A percentile compares a stretch with the other conserved stretches of the same genome.
phyloP scores from a whole-genome alignment of 2,888 invertebrate genomes.

The Nemapogon koenigi region DNA sequence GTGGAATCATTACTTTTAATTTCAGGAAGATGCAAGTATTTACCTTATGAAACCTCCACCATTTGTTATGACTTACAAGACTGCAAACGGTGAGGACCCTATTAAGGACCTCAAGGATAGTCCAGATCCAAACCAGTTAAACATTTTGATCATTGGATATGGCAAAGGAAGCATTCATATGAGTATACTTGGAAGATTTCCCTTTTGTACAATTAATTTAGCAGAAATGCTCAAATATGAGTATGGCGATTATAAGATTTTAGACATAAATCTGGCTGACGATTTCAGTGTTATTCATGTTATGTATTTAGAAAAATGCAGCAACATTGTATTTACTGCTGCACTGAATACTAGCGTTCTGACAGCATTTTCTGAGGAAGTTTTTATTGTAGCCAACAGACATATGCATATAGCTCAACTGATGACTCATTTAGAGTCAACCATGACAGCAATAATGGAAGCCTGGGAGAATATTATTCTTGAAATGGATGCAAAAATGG shows the following conservation, averaged over 20 bases:
- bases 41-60: slow-evolving; percentile 65
- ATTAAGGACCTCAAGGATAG: slow-evolving; percentile 66
- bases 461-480: slow-evolving; percentile 94
- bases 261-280: slow-evolving; percentile 73
- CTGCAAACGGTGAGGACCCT: slow-evolving; percentile 57
- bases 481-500: slow-evolving; percentile 93
- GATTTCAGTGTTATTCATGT: slow-evolving; percentile 75
- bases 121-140: slow-evolving; percentile 68
- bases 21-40: slow-evolving; percentile 55
- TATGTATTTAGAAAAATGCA: slow-evolving; percentile 58
- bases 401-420: slow-evolving; percentile 76
- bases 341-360: slow-evolving; percentile 67
- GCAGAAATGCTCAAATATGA: slow-evolving; percentile 62
- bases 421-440: slow-evolving; percentile 73
- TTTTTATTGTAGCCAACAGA: slow-evolving; percentile 76
- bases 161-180: slow-evolving; percentile 75
- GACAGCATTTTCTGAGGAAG: slow-evolving; percentile 70
- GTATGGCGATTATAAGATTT: slow-evolving; percentile 62
- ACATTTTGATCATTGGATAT: slow-evolving; percentile 81
- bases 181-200: slow-evolving; percentile 85
- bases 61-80: slow-evolving; percentile 58
- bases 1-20: too few relatives aligned
- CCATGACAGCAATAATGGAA: slow-evolving; percentile 83
- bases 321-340: slow-evolving; percentile 48
- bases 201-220: slow-evolving; percentile 73